Base-by-base conservation (phyloP, 2,888 invertebrate species). In the Ceramica pisi region DNA sequence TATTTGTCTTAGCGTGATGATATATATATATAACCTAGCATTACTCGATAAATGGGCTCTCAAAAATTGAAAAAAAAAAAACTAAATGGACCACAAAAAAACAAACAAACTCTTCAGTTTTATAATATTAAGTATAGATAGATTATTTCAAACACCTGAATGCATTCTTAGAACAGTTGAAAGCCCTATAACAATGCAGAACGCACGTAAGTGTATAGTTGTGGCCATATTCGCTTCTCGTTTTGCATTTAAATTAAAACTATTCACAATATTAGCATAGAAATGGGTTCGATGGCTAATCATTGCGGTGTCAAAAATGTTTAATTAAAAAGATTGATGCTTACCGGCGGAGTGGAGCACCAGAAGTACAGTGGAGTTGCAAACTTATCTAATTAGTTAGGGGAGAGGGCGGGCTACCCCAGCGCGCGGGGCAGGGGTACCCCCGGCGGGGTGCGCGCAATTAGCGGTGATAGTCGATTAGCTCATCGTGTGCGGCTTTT, bases 401-500 rank as follows among this genome's bases (percentile, higher is more conserved):
- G 90, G 91, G 90, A 79, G 90, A 88, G 86, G 81, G 85, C 80
- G 76, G 69, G 71, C 75, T 76, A 78, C 57, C 80, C 56, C 71
- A 67, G 57, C 65, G 74, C 68, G 59, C 63, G 78, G 79, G 70
- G 46, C 35, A 53, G 79, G 79, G 75, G 50, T 2, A 35, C 66
- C 53, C 73, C 75, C 71, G 80, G 69, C 78, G 81, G 77, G 84
- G 87, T 83, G 86, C 81, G 82, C 82, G 85, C 95, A 96, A 96
- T 96, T 96, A 96, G 95, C 93, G 95, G 96, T 96, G 95, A 96
- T 96, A 95, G 95, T 95, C 95, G 96, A 96, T 96, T 95, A 96
- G 95, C 94, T 94, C 95, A 94, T 95, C 95, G 95, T 95, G 92
- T 94, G 94, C 91, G 95, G 94, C 94, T 94, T 95, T 95, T 95